These are phyloP conservation scores for Fulica atra DNA, from an alignment of 2,113 vertebrate species.

Conservation along the genomic window DNA sequence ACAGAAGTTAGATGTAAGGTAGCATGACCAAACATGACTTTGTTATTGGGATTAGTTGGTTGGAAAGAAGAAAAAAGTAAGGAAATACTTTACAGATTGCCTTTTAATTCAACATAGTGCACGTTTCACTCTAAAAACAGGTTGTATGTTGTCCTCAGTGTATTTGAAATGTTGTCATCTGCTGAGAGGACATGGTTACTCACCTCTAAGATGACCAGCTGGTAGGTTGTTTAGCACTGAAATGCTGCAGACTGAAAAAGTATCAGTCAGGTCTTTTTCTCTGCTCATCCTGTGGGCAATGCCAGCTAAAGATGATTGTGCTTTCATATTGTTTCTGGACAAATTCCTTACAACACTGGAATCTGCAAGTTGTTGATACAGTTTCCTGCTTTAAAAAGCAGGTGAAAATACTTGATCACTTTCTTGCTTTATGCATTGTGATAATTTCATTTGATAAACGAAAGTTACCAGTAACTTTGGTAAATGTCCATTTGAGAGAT, in stretches of 20 bases:
- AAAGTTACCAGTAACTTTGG: not conserved
- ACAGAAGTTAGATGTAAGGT: not conserved
- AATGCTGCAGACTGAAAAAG: not conserved
- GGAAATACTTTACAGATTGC: not conserved
- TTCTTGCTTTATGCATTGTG: not conserved
- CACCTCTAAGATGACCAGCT: not conserved
- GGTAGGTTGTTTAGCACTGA: not conserved
- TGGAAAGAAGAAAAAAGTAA: not conserved
- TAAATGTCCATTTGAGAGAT: not conserved
- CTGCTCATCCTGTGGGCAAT: accelerated
- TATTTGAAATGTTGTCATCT: not conserved
- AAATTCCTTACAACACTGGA: not conserved
- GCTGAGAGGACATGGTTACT: not conserved
- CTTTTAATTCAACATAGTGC: not conserved
- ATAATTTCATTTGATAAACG: not conserved
- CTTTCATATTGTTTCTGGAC: not conserved
- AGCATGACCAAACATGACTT: not conserved
- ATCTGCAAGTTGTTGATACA: not conserved
- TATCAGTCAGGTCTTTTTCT: not conserved
- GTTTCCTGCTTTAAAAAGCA: not conserved
- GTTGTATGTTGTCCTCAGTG: not conserved
- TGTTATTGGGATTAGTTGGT: not conserved
- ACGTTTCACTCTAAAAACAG: not conserved
- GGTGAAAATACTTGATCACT: not conserved
- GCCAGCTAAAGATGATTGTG: not conserved